Conservation (phyloP, 2,888 invertebrate genomes). For the Gasteruption jaculator region DNA sequence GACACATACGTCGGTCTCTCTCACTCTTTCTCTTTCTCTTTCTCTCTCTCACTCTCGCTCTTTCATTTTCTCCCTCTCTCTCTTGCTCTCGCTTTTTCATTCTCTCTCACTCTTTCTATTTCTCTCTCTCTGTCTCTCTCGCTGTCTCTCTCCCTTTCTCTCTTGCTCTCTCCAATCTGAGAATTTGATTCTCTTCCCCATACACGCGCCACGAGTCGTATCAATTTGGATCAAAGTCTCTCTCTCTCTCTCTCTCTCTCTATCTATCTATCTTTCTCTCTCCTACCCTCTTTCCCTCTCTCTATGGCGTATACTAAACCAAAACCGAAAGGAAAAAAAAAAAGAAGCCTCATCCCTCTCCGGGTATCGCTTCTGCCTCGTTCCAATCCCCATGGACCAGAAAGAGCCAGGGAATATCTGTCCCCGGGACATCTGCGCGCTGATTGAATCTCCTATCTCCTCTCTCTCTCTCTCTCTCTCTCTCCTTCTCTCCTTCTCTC, state of each 20-base stretch:
- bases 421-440: conserved; percentile 52
- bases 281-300: conserved; percentile 19
- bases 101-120: too few species aligned
- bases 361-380: too few species aligned
- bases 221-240: conserved; percentile 14
- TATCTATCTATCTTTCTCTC: conserved; percentile 24
- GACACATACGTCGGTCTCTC: conserved; percentile 9
- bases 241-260: conserved; percentile 11
- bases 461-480: conserved; percentile 25
- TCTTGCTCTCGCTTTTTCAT: too few species aligned
- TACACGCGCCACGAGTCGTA: conserved; percentile 9
- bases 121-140: too few species aligned
- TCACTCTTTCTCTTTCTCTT: too few species aligned
- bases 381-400: conserved; percentile 34
- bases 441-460: conserved; percentile 52
- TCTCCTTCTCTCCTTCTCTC: conserved; percentile 26
- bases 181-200: conserved; percentile 16
- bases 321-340: not conserved
- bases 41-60: too few species aligned
- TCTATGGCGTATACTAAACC: conserved; percentile 15
- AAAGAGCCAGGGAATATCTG: conserved; percentile 51
- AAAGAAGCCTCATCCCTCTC: too few species aligned
- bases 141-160: too few species aligned
- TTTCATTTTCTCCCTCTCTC: too few species aligned
- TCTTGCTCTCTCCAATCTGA: too few species aligned